Conservation (phyloP, 2,888 invertebrate genomes). For the Euclidia mi region DNA sequence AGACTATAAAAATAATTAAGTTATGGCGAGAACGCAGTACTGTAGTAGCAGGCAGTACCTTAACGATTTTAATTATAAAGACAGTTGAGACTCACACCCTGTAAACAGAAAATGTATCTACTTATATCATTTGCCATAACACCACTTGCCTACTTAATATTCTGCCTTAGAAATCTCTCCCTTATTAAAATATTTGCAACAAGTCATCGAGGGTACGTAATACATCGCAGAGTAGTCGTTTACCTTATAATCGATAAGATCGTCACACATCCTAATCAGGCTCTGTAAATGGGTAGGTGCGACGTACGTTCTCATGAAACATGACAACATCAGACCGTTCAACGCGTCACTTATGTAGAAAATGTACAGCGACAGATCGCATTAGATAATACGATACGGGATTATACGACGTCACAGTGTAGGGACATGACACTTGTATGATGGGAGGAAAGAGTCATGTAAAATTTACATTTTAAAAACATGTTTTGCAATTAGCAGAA, state of each 20-base stretch:
- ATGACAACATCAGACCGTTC: slow-evolving; percentile 20
- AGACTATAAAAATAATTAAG: no score
- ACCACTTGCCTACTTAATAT: neutral
- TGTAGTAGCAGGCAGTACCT: no score
- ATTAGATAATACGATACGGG: neutral
- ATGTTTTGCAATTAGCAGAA: no score
- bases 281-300: slow-evolving; percentile 15
- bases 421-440: no score
- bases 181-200: neutral
- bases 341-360: slow-evolving; percentile 27
- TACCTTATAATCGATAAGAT: slow-evolving; percentile 10
- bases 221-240: neutral
- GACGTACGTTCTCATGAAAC: slow-evolving; percentile 12
- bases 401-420: neutral
- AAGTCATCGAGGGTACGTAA: neutral
- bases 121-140: no score
- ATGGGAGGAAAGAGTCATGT: no score
- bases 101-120: no score
- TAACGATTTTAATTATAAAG: no score
- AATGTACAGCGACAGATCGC: slow-evolving; percentile 25
- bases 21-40: no score
- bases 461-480: no score
- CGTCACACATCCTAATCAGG: slow-evolving; percentile 13
- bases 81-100: no score
- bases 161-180: neutral